Base-by-base conservation (phyloP, 2,797 vertebrate species). In the Echeneis naucrates region DNA sequence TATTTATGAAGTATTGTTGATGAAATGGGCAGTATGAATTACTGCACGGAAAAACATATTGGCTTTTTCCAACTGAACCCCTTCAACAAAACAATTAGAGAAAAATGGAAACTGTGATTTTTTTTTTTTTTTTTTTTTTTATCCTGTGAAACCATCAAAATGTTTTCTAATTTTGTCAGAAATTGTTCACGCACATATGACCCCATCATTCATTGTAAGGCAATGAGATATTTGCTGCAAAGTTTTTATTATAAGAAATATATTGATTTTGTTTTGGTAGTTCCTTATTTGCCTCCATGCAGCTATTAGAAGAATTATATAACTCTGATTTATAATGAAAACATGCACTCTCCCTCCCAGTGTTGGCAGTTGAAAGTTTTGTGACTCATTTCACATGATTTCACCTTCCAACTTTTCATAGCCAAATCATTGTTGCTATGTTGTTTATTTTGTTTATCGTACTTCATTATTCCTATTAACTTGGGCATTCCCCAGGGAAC, bases 401-500 rank as follows among this genome's bases (percentile, higher is more conserved):
- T 56, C 47, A 40, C 42, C 45, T 40, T n/a, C 58, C 5, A 57
- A 11, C 57, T 51, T 70, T 56, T 79, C 48, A 63, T 2, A 27
- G 24, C 24, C 17, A 32, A 32, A 42, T 56, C 9, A 12, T 26
- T 67, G 62, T 66, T 75, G 62, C 63, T 57, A 12, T 65, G 51
- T 61, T 80, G 48, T 77, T 72, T 72, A 42, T 45, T 61, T 75
- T 78, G 64, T 72, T 68, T 52, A 68, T 78, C 59, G 57, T 55
- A 50, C 77, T 74, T 78, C 33, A 76, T 70, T 56, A 77, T 80
- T 80, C 58, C 65, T 11, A 66, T 85, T 85, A 6, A 76, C 68
- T 64, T 66, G 48, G 81, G 83, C 44, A 30, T 87, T 87, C 84
- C 89, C 87, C 82, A 81, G 71, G 82, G 87, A 86, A 50, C 69